These are phyloP conservation scores for Enteromius radiatus DNA, from an alignment of 2,797 vertebrate genomes.

Conservation along the genomic window DNA sequence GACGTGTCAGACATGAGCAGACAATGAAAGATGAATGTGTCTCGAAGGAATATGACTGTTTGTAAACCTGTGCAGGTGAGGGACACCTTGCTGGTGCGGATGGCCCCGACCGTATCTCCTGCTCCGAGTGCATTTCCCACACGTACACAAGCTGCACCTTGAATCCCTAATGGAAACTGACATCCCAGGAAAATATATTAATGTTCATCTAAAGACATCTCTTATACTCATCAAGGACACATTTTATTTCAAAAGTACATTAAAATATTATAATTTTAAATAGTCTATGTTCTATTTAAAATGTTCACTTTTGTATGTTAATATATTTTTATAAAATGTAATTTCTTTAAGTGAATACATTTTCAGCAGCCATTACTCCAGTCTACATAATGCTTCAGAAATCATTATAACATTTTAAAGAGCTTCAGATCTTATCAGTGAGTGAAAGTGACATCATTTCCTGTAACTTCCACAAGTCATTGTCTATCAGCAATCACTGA, in stretches of 20 bases:
- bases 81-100: conserved; percentile 76
- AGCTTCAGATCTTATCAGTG: too few species aligned
- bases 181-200: not conserved
- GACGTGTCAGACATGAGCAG: not conserved
- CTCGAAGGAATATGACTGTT: conserved; percentile 8
- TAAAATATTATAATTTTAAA: not conserved
- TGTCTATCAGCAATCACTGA: too few species aligned
- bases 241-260: not conserved
- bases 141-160: conserved; percentile 82
- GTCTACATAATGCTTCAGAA: not conserved
- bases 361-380: not conserved
- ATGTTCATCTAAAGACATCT: not conserved
- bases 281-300: too few species aligned
- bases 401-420: not conserved
- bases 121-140: conserved; percentile 92
- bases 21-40: conserved; percentile 3
- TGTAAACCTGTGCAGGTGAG: conserved; percentile 80
- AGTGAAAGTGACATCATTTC: too few species aligned
- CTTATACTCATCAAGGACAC: not conserved
- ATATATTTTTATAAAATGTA: not conserved
- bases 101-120: conserved; percentile 80
- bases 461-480: too few species aligned
- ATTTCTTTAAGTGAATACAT: not conserved
- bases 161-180: conserved; percentile 86
- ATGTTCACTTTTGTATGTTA: not conserved